A percentile compares a stretch with the other conserved stretches of the same genome.
Evolutionary conservation across 2,113 vertebrate genomes (phyloP).

Genomic region (Podarcis raffonei): DNA sequence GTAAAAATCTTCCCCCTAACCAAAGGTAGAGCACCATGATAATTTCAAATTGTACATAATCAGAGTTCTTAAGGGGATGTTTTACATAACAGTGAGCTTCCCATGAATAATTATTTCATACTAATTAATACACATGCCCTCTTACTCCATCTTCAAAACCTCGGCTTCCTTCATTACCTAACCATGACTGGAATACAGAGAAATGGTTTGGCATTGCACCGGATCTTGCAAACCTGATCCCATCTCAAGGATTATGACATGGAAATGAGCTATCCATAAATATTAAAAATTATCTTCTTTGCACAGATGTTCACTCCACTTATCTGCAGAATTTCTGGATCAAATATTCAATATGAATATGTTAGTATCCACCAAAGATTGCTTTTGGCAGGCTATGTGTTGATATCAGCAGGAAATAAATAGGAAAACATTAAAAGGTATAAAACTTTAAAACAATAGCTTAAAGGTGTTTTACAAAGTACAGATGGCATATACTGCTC

Average conservation of each 20-base stretch:
- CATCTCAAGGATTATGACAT: slow-evolving; percentile 62
- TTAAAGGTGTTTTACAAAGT: slow-evolving; percentile 81
- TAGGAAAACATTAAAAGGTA: slow-evolving; percentile 77
- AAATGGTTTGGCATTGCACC: slow-evolving; percentile 29
- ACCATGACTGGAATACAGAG: slow-evolving; percentile 47
- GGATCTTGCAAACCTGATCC: not conserved
- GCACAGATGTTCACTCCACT: slow-evolving; percentile 73
- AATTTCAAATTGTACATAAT: slow-evolving; percentile 22
- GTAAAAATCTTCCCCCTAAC: slow-evolving; percentile 16
- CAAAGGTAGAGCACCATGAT: not conserved
- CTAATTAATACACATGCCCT: slow-evolving; percentile 48
- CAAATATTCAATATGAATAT: slow-evolving; percentile 71
- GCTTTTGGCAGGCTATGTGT: slow-evolving; percentile 75
- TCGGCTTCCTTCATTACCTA: slow-evolving; percentile 39
- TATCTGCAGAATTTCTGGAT: slow-evolving; percentile 76
- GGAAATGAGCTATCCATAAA: slow-evolving; percentile 73
- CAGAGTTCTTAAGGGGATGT: slow-evolving; percentile 11
- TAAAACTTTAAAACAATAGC: slow-evolving; percentile 81
- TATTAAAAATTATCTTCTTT: slow-evolving; percentile 74
- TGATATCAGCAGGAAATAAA: slow-evolving; percentile 80
- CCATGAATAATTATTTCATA: slow-evolving; percentile 40
- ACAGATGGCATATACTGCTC: slow-evolving; percentile 72
- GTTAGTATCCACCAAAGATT: slow-evolving; percentile 75
- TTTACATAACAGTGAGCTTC: slow-evolving; percentile 21
- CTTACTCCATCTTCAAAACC: slow-evolving; percentile 43